Evolutionary conservation across 2,888 invertebrate species (phyloP), one percentile per base, ranked within the genome.

Genomic region (Autographa pulchrina): DNA sequence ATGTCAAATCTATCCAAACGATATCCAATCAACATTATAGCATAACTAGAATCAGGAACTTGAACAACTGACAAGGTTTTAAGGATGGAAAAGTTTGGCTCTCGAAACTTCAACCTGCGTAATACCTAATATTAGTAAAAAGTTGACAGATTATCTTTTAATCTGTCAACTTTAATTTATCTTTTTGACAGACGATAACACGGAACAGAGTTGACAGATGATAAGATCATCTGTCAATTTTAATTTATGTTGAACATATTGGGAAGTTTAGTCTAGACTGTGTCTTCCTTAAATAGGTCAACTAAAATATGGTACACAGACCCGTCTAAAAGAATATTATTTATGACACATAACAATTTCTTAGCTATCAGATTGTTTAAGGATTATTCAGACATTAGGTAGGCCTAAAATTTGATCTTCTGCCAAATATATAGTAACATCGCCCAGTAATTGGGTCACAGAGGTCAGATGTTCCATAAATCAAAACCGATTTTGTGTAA

Each of bases 401-500:
- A 25, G 48, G 54, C 54, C 25, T 25, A 25, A 56, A 54, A 56
- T 56, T 56, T 56, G 54, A 56, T 25, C 20, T 25, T 14, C 25
- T 13, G 54, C 54, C 54, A 56, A 56, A 56, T 25, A 20, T 56
- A 11, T 56, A 56, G 25, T 11, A 56, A 13, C 25, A 25, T 18
- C 54, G 54, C 20, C 20, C 20, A 54, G 54, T 25, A 56, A 56
- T 25, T 56, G 54, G 54, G 54, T 56, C 54, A n/a, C 48, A 56
- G 54, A 56, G 54, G 54, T 56, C 54, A 56, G 20, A 56, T 25
- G 13, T 4, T 56, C 20, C 25, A 20, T 25, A 20, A 56, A 13
- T 25, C 20, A 56, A 56, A 38, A 52, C 60, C 54, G 41, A 56
- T 68, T 58, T 20, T 38, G 13, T 20, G 20, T 64, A 25, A 69